Base-by-base conservation (phyloP, 2,113 vertebrate species). In the Apistogramma diplotaenia region DNA sequence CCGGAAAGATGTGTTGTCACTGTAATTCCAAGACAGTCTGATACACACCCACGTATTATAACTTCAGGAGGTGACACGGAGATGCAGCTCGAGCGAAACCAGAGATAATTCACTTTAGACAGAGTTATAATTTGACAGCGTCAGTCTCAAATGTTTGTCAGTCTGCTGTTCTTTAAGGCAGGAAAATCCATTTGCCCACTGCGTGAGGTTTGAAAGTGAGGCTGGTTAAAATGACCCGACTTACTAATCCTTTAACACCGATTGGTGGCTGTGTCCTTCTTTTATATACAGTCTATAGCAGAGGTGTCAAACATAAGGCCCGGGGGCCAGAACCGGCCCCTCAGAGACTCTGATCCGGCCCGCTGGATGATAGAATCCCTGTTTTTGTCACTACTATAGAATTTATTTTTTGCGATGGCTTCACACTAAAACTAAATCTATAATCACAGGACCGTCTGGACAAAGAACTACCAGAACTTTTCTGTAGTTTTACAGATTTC, bases 101-200 rank as follows among this genome's bases (percentile, higher is more conserved):
- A 85, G 78, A 86, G 81, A 93, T 94, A 92, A 93, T 93, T 94
- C 82, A 89, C 85, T 94, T 92, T 93, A 86, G 89, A 84, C 84
- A 78, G 87, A 90, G 84, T 91, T 92, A 89, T 88, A 89, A 88
- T 92, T 91, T 90, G 82, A 84, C 65, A 21, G 61, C 76, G 13
- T 79, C 76, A 74, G 40, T 74, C 79, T 83, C 84, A 55, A 57
- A 85, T 76, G 81, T 74, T 62, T 70, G 27, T 79, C 62, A 13
- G 29, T 79, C 56, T 65, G 59, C 73, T 57, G 73, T 75, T 81
- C 31, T 86, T 71, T 85, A 21, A 70, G 9, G 54, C 78, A 76
- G 77, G 23, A 76, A 82, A 93, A 89, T 82, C 78, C 67, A 62
- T 78, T 85, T 55, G 85, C 53, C 4, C 49, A 12, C 27, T 76